A percentile compares a stretch with the other conserved stretches of the same genome.
These are phyloP conservation scores for Indri indri DNA, from an alignment of 2,113 vertebrate genomes.

Conservation along the genomic window DNA sequence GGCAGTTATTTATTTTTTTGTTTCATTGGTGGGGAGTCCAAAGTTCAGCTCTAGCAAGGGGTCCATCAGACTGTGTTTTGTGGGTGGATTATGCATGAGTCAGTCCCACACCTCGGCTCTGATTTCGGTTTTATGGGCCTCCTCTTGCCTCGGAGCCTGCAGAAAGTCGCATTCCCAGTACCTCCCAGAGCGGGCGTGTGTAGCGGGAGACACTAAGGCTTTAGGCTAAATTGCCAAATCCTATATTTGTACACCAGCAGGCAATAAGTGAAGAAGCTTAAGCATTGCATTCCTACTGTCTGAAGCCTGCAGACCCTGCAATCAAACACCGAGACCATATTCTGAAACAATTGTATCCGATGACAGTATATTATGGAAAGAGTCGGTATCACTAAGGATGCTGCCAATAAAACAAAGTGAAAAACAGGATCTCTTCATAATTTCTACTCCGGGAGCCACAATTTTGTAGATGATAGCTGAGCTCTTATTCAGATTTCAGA, in stretches of 20 bases:
- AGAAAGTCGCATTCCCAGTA: background rate
- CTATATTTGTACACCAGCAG: slow-evolving; percentile 72
- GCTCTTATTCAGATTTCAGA: slow-evolving; percentile 71
- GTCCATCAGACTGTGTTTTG: slow-evolving; percentile 56
- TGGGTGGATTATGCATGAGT: slow-evolving; percentile 68
- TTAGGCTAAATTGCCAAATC: slow-evolving; percentile 72
- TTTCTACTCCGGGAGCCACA: slow-evolving; percentile 53
- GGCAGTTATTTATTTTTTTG: background rate
- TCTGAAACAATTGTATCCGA: slow-evolving; percentile 70
- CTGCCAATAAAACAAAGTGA: slow-evolving; percentile 62
- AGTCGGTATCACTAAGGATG: slow-evolving; percentile 51
- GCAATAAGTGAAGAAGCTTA: slow-evolving; percentile 76
- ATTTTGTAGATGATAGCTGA: slow-evolving; percentile 64
- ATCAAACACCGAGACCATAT: slow-evolving; percentile 70
- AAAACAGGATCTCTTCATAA: slow-evolving; percentile 61
- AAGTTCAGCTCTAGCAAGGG: slow-evolving; percentile 69
- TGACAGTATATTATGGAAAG: slow-evolving; percentile 67
- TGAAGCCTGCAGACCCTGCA: slow-evolving; percentile 75
- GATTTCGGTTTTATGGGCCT: slow-evolving; percentile 57
- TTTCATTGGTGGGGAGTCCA: slow-evolving; percentile 70
- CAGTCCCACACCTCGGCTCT: background rate
- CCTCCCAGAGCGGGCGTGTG: slow-evolving; percentile 12
- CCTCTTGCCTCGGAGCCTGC: slow-evolving; percentile 12
- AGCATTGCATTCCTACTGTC: slow-evolving; percentile 67
- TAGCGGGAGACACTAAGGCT: slow-evolving; percentile 22